A percentile compares a stretch with the other conserved stretches of the same genome.
These are phyloP conservation scores for Kuschelorhynchus macadamiae DNA, from an alignment of 2,888 invertebrate genomes.

Conservation along the genomic window DNA sequence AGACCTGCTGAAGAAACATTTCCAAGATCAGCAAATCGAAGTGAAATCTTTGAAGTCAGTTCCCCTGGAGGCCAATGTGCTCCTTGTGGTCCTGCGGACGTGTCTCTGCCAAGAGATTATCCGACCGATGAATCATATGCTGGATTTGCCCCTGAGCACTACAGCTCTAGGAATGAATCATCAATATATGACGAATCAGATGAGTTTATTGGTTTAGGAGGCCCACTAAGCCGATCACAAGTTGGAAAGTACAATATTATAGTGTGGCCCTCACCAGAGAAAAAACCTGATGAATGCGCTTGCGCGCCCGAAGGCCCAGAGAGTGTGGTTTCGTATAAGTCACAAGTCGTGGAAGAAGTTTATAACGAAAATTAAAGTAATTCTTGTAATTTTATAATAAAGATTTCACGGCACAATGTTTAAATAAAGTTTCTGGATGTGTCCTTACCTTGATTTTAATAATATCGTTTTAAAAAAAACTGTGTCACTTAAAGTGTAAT, in stretches of 20 bases:
- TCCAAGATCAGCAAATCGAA: conserved; percentile 5
- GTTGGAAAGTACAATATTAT: conserved; percentile 30
- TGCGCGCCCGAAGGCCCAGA: not conserved
- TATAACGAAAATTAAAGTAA: no score
- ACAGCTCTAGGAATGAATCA: conserved; percentile 1
- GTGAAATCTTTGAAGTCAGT: not conserved
- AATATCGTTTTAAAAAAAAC: no score
- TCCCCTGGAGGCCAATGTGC: not conserved
- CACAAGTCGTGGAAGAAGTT: no score
- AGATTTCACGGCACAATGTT: no score
- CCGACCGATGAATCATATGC: conserved; percentile 22
- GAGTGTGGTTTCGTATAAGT: no score
- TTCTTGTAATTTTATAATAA: no score
- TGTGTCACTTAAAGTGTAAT: no score
- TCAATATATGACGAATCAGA: conserved; percentile 10
- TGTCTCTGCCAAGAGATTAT: not conserved
- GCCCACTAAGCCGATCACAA: conserved; percentile 11
- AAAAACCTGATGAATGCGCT: not conserved
- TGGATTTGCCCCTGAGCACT: not conserved
- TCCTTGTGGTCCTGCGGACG: no score
- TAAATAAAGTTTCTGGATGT: no score
- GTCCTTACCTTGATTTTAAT: no score
- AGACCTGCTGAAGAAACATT: conserved; percentile 8
- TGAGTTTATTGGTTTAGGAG: not conserved
- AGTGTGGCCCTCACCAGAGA: conserved; percentile 7